Conservation (phyloP, 2,797 vertebrate species). For the Ara ararauna region DNA sequence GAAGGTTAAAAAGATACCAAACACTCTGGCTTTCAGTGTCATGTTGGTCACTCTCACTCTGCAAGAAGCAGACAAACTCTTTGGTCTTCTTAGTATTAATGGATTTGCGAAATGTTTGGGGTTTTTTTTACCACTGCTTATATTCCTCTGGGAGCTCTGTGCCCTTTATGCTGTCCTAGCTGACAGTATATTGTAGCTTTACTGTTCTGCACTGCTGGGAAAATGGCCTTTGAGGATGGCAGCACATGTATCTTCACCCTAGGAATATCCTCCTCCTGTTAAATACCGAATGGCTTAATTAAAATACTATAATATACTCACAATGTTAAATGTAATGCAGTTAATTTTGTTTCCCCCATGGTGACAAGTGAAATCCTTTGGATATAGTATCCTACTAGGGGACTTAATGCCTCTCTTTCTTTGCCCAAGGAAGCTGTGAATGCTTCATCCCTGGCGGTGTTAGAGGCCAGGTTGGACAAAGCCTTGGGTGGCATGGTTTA, state of each 20-base stretch:
- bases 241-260: background rate
- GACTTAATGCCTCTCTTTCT: background rate
- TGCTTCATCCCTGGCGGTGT: no score
- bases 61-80: background rate
- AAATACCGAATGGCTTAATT: background rate
- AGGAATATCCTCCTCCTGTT: background rate
- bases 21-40: background rate
- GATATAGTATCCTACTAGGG: background rate
- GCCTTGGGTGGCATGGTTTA: no score
- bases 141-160: background rate
- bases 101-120: background rate
- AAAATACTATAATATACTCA: background rate
- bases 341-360: background rate
- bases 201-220: background rate
- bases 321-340: background rate
- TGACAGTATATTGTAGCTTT: background rate
- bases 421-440: no score
- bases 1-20: background rate
- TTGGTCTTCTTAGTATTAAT: background rate
- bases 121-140: fast-evolving
- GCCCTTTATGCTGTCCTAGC: background rate
- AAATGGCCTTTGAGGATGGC: background rate
- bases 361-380: background rate
- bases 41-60: background rate
- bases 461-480: no score